These are phyloP conservation scores for Crocidura indochinensis DNA, from an alignment of 2,797 vertebrate species.

Conservation along the genomic window DNA sequence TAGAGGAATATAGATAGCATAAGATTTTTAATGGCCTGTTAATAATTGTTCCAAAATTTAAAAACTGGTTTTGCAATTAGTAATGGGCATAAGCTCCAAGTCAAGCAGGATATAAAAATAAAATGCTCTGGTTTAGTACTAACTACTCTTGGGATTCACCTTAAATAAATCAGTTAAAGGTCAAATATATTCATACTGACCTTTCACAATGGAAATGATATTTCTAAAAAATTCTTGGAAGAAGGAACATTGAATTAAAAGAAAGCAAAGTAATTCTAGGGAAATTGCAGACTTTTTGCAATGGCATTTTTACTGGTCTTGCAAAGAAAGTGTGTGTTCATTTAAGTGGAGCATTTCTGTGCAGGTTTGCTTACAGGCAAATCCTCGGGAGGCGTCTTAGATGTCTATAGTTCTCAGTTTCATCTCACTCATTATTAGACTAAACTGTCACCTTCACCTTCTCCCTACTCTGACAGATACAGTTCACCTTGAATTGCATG, in stretches of 20 bases:
- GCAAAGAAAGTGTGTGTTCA: slow-evolving; percentile 32
- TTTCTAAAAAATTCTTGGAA: slow-evolving; percentile 15
- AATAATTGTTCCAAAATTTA: neutral
- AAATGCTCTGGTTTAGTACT: neutral
- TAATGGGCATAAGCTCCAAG: neutral
- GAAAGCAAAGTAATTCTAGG: neutral
- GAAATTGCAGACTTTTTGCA: slow-evolving; percentile 17
- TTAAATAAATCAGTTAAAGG: neutral
- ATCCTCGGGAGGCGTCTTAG: neutral
- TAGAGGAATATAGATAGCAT: neutral
- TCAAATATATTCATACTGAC: neutral
- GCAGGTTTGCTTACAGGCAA: neutral
- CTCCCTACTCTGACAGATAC: neutral
- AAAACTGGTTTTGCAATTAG: slow-evolving; percentile 30
- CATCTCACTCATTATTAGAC: neutral
- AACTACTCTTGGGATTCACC: neutral
- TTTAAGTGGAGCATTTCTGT: neutral
- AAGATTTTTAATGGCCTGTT: neutral
- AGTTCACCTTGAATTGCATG: slow-evolving; percentile 12
- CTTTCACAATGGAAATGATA: slow-evolving; percentile 13
- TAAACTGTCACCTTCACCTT: neutral
- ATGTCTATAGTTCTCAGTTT: neutral
- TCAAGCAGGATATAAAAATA: slow-evolving; percentile 31
- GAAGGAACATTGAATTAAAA: neutral
- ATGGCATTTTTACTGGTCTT: neutral